These are phyloP conservation scores for Amblyjoppa proteus DNA, from an alignment of 2,888 invertebrate genomes.

Conservation along the genomic window DNA sequence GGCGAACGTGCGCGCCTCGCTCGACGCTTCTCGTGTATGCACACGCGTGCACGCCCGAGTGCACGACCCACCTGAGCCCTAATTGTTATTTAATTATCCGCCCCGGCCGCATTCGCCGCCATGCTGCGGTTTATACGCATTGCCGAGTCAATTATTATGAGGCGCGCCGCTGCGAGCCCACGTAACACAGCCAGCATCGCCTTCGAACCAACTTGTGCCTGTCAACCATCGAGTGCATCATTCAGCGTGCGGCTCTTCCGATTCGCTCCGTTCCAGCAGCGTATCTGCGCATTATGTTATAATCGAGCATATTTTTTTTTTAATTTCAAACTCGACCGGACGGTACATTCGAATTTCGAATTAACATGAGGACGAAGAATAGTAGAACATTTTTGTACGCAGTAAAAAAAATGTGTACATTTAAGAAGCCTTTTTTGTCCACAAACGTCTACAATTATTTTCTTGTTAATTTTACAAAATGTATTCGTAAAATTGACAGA, in stretches of 20 bases:
- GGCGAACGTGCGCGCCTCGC: constrained; percentile 41
- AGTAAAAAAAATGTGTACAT: no score
- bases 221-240: constrained; percentile 36
- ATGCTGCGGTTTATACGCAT: constrained; percentile 82
- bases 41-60: constrained; percentile 71
- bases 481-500: no score
- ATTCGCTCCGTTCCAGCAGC: constrained; percentile 32
- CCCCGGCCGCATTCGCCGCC: constrained; percentile 73
- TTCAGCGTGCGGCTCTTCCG: constrained; percentile 14
- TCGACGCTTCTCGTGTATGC: constrained; percentile 58
- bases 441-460: no score
- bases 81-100: constrained; percentile 84
- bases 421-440: no score
- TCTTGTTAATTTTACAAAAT: no score
- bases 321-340: neutral
- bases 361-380: neutral
- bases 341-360: neutral
- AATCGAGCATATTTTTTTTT: constrained; percentile 35
- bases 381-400: neutral
- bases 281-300: constrained; percentile 42
- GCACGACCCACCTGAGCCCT: constrained; percentile 79
- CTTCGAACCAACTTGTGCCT: constrained; percentile 26
- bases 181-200: constrained; percentile 57
- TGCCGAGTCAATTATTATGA: constrained; percentile 81
- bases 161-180: constrained; percentile 69